Percentiles rank a stretch among this genome's conserved stretches.
These are phyloP conservation scores for Limnephilus marmoratus DNA, from an alignment of 2,888 invertebrate species.

Conservation along the genomic window DNA sequence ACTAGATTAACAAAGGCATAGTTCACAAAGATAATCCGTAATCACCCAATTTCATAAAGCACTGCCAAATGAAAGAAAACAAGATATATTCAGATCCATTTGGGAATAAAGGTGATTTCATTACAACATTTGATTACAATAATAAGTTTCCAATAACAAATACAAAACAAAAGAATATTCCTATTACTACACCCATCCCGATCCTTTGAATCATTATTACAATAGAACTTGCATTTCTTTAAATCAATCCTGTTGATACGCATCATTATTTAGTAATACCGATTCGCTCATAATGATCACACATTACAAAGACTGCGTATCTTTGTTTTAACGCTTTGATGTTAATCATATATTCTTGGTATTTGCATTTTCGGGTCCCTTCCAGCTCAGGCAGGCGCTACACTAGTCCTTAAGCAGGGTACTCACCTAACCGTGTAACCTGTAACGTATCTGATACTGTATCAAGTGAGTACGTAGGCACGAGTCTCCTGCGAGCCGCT, in stretches of 20 bases:
- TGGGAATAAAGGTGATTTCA: constrained; percentile 5
- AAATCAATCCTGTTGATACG: background rate
- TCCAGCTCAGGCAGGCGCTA: too few species aligned
- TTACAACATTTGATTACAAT: background rate
- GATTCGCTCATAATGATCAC: background rate
- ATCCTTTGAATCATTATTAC: background rate
- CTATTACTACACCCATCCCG: background rate
- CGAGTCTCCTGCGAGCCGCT: too few species aligned
- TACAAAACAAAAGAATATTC: background rate
- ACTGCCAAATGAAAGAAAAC: constrained; percentile 19
- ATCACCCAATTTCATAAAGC: background rate
- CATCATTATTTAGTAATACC: background rate
- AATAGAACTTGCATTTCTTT: background rate
- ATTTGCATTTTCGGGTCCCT: too few species aligned
- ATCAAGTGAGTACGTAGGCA: too few species aligned
- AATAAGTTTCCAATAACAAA: background rate
- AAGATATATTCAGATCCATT: constrained; percentile 27
- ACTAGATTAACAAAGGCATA: constrained; percentile 9
- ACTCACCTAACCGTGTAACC: too few species aligned
- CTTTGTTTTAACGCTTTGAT: too few species aligned
- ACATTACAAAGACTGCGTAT: background rate
- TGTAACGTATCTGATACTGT: too few species aligned
- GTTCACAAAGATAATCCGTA: background rate
- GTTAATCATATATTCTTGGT: too few species aligned
- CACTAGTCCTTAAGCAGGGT: too few species aligned